Evolutionary conservation across 2,888 invertebrate genomes (phyloP).

Genomic region (Nephrotoma flavescens): DNA sequence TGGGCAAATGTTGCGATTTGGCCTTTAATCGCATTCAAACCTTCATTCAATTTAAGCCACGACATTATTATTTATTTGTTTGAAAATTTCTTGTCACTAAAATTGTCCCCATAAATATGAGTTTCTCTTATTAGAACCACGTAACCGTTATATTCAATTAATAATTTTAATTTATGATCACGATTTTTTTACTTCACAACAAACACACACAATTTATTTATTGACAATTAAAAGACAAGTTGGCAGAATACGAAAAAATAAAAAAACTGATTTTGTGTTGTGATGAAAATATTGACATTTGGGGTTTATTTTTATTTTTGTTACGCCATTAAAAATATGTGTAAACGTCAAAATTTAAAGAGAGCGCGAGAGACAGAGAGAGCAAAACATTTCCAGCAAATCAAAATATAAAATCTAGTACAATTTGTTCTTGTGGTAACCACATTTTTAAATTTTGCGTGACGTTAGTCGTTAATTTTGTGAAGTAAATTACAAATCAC

Average conservation of each 20-base stretch:
- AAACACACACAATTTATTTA: not conserved
- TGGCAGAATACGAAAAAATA: not conserved
- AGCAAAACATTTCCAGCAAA: not conserved
- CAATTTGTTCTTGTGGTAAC: not conserved
- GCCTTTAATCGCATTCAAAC: conserved; percentile 53
- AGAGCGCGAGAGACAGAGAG: not conserved
- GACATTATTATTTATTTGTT: conserved; percentile 40
- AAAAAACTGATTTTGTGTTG: not conserved
- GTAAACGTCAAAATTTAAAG: not conserved
- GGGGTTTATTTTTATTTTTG: not conserved
- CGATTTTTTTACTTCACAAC: not conserved
- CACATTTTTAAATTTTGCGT: not conserved
- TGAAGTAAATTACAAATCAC: no score
- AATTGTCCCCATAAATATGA: not conserved
- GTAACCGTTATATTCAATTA: not conserved
- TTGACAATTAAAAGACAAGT: not conserved
- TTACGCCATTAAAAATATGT: not conserved
- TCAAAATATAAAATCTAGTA: not conserved
- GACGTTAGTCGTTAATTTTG: not conserved
- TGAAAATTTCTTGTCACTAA: not conserved
- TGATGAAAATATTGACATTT: not conserved
- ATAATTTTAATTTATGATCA: not conserved
- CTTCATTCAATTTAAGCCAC: conserved; percentile 48
- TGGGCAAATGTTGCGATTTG: conserved; percentile 79
- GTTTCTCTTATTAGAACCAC: not conserved